These are phyloP conservation scores for Cantharis nigra DNA, from an alignment of 2,888 invertebrate species.

Conservation along the genomic window DNA sequence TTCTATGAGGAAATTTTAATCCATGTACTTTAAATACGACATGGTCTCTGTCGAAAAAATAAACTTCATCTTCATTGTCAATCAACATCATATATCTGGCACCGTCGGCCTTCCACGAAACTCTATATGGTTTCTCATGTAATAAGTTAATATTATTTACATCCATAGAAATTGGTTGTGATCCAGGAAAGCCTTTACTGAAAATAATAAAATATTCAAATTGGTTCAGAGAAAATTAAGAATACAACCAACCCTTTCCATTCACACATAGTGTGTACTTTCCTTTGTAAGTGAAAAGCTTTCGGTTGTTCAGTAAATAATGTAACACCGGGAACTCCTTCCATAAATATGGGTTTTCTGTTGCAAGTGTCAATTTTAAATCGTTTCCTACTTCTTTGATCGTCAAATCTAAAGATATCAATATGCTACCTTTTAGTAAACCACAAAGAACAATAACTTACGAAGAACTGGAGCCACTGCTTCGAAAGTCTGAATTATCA, in stretches of 20 bases:
- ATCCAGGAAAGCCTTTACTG: constrained; percentile 87
- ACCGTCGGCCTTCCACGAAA: constrained; percentile 99
- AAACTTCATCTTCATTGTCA: constrained; percentile 81
- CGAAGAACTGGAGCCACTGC: constrained; percentile 17
- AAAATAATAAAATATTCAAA: not conserved
- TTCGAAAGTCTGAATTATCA: constrained; percentile 6
- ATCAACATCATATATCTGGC: constrained; percentile 97
- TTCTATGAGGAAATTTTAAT: constrained; percentile 77
- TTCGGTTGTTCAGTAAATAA: constrained; percentile 68
- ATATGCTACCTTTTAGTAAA: not conserved
- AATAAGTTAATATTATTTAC: constrained; percentile 75
- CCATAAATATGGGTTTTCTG: constrained; percentile 80
- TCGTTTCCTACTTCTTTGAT: not conserved
- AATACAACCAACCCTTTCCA: constrained; percentile 64
- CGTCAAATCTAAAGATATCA: not conserved
- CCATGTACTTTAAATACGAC: constrained; percentile 85
- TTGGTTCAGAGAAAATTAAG: not conserved
- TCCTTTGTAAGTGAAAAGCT: constrained; percentile 67
- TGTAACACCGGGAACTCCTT: constrained; percentile 79
- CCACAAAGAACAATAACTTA: not conserved
- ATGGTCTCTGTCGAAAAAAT: constrained; percentile 94
- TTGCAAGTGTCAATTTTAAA: constrained; percentile 20
- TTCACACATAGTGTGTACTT: constrained; percentile 77
- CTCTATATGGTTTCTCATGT: constrained; percentile 83
- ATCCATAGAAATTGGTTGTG: constrained; percentile 98